Percentiles rank a stretch among this genome's conserved stretches.
These are phyloP conservation scores for Xenotilapia longispinis DNA, from an alignment of 2,113 vertebrate genomes.

Conservation along the genomic window DNA sequence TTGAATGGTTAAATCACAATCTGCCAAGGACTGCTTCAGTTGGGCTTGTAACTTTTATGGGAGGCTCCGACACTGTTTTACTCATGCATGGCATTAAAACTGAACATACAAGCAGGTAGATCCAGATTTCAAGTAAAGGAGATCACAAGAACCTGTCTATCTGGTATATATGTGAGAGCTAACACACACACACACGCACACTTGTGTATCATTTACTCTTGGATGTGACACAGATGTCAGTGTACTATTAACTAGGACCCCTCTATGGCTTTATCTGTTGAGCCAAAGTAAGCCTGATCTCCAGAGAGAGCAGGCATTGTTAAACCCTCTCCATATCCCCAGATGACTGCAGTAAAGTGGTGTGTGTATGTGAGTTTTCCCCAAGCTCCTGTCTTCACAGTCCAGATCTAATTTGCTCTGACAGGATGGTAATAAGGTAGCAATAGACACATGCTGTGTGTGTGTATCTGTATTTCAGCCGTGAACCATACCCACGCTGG, in stretches of 20 bases:
- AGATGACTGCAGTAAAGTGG: slow-evolving; percentile 16
- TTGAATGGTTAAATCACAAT: neutral
- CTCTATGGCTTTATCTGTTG: neutral
- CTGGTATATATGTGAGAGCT: neutral
- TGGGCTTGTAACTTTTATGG: neutral
- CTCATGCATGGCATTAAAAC: neutral
- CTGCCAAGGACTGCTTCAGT: neutral
- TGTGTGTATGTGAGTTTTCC: slow-evolving; percentile 33
- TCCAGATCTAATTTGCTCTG: slow-evolving; percentile 64
- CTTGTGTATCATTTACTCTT: neutral
- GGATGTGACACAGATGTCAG: neutral
- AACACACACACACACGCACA: rapidly evolving
- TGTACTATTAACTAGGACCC: neutral
- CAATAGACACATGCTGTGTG: neutral
- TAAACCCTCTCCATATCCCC: slow-evolving; percentile 1
- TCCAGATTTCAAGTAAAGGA: neutral
- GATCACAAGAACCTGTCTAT: neutral
- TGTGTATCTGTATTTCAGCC: neutral
- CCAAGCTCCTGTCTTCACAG: slow-evolving; percentile 53
- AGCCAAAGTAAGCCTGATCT: neutral
- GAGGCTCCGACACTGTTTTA: neutral
- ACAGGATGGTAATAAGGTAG: slow-evolving; percentile 52
- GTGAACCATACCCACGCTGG: neutral
- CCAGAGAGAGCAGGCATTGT: neutral
- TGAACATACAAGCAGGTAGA: neutral